phyloP scores from a whole-genome alignment of 2,888 invertebrate genomes.

The Caenorhabditis sp. region DNA sequence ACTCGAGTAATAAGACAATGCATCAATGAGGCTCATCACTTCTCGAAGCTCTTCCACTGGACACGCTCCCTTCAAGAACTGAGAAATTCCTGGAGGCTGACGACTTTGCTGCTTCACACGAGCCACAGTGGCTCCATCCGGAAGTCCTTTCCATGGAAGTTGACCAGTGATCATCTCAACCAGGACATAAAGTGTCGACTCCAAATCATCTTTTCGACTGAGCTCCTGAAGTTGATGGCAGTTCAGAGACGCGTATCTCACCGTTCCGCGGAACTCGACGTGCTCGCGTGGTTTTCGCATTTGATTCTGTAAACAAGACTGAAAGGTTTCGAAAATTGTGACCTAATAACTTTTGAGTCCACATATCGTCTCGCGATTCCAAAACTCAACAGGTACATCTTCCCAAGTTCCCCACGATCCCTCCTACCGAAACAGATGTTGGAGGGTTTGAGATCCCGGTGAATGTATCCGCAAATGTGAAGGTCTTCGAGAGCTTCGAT shows the following conservation, averaged over 20 bases:
- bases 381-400: slow-evolving; percentile 59
- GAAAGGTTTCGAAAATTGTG: neutral
- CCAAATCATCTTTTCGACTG: slow-evolving; percentile 58
- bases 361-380: slow-evolving; percentile 51
- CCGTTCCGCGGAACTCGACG: slow-evolving; percentile 65
- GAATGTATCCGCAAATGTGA: slow-evolving; percentile 55
- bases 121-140: slow-evolving; percentile 43
- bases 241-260: slow-evolving; percentile 55
- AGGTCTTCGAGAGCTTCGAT: slow-evolving; percentile 58
- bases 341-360: slow-evolving; percentile 32
- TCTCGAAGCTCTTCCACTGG: slow-evolving; percentile 57
- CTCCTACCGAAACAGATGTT: slow-evolving; percentile 54
- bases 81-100: slow-evolving; percentile 17
- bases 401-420: slow-evolving; percentile 55
- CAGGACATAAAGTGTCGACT: slow-evolving; percentile 59
- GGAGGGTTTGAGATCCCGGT: slow-evolving; percentile 65
- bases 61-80: slow-evolving; percentile 43
- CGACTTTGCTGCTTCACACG: slow-evolving; percentile 30
- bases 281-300: slow-evolving; percentile 52
- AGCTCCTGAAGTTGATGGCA: slow-evolving; percentile 52
- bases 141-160: slow-evolving; percentile 64
- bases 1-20: slow-evolving; percentile 33
- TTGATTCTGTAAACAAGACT: slow-evolving; percentile 46
- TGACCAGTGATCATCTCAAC: slow-evolving; percentile 59
- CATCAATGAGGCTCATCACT: slow-evolving; percentile 49